Conservation (phyloP, 1,140 invertebrate species). For the Tyrophagus putrescentiae region DNA sequence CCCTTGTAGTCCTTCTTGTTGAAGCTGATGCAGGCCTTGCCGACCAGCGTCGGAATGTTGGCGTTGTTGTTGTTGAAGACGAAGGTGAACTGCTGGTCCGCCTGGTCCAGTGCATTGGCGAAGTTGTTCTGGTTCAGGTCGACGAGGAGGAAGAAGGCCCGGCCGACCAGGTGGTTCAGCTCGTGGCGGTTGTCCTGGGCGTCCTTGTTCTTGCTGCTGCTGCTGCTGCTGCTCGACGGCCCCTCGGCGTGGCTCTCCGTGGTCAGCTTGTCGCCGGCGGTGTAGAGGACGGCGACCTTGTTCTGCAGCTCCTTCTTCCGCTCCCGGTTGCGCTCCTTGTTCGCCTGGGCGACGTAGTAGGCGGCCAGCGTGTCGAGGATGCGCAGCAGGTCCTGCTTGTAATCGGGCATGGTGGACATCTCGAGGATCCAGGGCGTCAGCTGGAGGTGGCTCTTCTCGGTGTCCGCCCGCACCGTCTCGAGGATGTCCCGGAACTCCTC, state of each 20-base stretch:
- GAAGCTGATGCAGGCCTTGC: conserved; percentile 85
- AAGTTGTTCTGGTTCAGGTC: no score
- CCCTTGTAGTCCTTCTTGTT: conserved; percentile 61
- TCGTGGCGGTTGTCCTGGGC: no score
- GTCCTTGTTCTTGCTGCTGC: no score
- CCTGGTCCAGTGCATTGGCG: conserved; percentile 99
- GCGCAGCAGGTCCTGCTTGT: conserved; percentile 92
- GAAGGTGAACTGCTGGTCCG: conserved; percentile 98
- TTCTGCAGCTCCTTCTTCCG: conserved; percentile 86
- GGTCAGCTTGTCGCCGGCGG: conserved; percentile 96
- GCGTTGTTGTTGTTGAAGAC: conserved; percentile 80
- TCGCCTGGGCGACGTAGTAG: conserved; percentile 92
- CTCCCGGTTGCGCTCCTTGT: conserved; percentile 87
- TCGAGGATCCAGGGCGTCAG: conserved; percentile 57
- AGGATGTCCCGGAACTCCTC: conserved; percentile 86
- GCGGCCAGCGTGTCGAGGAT: conserved; percentile 89
- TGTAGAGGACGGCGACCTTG: conserved; percentile 91
- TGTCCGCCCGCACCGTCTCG: conserved; percentile 58
- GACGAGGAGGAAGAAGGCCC: conserved; percentile 92
- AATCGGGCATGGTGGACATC: no score
- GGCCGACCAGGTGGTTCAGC: conserved; percentile 83
- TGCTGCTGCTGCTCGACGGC: conserved; percentile 51
- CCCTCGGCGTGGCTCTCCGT: no score
- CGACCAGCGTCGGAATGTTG: conserved; percentile 65
- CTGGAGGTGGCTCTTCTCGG: neutral